Base-by-base conservation (phyloP, 2,888 invertebrate species). In the Perizoma flavofasciatum region DNA sequence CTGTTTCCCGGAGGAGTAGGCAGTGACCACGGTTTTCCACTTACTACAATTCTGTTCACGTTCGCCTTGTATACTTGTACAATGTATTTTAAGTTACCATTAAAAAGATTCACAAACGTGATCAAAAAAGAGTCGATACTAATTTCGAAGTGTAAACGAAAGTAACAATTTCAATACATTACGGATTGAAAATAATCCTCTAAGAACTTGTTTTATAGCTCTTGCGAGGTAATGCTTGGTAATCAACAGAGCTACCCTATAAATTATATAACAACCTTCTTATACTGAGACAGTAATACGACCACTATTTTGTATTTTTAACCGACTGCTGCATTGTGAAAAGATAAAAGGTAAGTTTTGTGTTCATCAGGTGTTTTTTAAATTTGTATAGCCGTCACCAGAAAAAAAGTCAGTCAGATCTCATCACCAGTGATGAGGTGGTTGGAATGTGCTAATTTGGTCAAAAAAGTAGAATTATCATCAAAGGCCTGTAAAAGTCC, bases 261-360 rank as follows among this genome's bases (percentile, higher is more conserved):
- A 55, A 46, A 61, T 65, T 63, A 65, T 55, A 46, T 60, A 63
- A 65, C 51, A 58, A 54, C 22, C 50, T 57, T 44, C 55, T 62
- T 58, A 48, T 34, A 46, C 8, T 5, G 9, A 46, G n/a, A 11
- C 8, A 32, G 32, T 41, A 50, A 47, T 49, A 37, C 5, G 10
- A 11, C 11, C 39, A 53, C 22, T 7, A 43, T 40, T 7, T 54
- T 47, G n/a, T 55, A 43, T 46, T 46, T 46, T 46, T n/a, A 34
- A 9, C 33, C n/a, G 33, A 46, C 33, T 34, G 33, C 11, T 7
- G 34, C 46, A 33, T 22, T 22, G 22, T 4, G 46, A 6, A 4
- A n/a, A 22, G 11, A 32, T 7, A 5, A n/a, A n/a, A n/a, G 3
- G 6, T 43, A 11, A 22, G 22, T 22, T 22, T 43, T 11, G 43